Evolutionary conservation across 2,113 vertebrate genomes (phyloP).

Genomic region (Dromas ardeola): DNA sequence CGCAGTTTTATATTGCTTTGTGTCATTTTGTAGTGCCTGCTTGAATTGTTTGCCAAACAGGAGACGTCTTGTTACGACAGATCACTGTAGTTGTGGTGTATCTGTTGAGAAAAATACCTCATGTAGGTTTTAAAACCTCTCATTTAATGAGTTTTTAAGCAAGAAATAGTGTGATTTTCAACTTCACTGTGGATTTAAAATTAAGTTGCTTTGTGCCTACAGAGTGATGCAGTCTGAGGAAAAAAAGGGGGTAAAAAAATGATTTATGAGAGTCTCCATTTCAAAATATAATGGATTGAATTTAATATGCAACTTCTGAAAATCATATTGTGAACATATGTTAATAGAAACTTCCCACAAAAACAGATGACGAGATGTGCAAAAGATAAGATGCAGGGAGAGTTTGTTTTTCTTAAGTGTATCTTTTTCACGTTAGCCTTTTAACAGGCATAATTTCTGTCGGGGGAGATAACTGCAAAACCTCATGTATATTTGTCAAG

Average conservation of each 20-base stretch:
- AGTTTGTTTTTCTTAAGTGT: neutral
- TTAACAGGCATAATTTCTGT: neutral
- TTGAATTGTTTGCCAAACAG: neutral
- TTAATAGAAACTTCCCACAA: neutral
- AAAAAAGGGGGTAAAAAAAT: neutral
- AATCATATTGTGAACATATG: slow-evolving; percentile 28
- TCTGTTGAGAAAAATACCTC: neutral
- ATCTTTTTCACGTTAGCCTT: slow-evolving; percentile 4
- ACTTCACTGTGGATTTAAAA: neutral
- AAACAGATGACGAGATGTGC: slow-evolving; percentile 14
- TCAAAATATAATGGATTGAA: slow-evolving; percentile 7
- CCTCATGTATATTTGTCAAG: neutral
- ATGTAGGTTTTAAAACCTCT: neutral
- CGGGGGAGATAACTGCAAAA: neutral
- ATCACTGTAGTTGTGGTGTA: neutral
- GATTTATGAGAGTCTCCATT: neutral
- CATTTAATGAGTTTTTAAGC: neutral
- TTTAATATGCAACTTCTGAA: slow-evolving; percentile 20
- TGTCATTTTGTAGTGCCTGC: neutral
- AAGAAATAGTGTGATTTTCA: neutral
- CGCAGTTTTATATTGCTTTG: neutral
- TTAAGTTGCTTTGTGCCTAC: neutral
- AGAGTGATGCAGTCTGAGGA: neutral
- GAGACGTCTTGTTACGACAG: neutral
- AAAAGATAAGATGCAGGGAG: neutral